Evolutionary conservation across 2,888 invertebrate genomes (phyloP).

Genomic region (Agriopis marginaria): DNA sequence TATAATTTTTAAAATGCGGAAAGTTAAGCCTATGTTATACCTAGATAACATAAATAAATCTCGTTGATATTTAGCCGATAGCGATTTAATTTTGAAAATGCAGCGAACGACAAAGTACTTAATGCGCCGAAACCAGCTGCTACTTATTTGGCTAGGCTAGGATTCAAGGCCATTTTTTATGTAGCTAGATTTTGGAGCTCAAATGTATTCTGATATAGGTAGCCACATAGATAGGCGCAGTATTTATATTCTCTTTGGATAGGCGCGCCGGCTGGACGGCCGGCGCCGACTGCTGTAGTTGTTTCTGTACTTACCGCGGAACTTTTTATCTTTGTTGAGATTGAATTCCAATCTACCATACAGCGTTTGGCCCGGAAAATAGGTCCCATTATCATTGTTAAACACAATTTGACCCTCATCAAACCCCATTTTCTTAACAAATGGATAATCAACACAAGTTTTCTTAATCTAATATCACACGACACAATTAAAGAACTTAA

Average conservation of each 20-base stretch:
- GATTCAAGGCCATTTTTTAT: slow-evolving; percentile 30
- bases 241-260: too few relatives aligned
- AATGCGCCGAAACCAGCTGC: slow-evolving; percentile 2
- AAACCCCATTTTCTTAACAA: slow-evolving; percentile 68
- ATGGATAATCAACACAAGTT: background rate
- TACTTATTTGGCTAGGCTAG: background rate
- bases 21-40: too few relatives aligned
- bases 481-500: background rate
- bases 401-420: slow-evolving; percentile 68
- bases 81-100: too few relatives aligned
- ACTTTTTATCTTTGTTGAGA: slow-evolving; percentile 67
- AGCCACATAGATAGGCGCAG: background rate
- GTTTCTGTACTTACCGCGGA: slow-evolving; percentile 67
- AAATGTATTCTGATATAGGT: background rate
- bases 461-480: background rate
- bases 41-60: too few relatives aligned
- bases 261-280: background rate
- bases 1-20: background rate
- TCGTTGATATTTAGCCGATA: too few relatives aligned
- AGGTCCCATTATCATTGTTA: slow-evolving; percentile 67
- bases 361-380: slow-evolving; percentile 70
- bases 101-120: background rate
- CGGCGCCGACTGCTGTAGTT: background rate
- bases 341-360: slow-evolving; percentile 68
- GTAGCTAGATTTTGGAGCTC: background rate